These are phyloP conservation scores for Hemaris fuciformis DNA, from an alignment of 2,888 invertebrate genomes.

Conservation along the genomic window DNA sequence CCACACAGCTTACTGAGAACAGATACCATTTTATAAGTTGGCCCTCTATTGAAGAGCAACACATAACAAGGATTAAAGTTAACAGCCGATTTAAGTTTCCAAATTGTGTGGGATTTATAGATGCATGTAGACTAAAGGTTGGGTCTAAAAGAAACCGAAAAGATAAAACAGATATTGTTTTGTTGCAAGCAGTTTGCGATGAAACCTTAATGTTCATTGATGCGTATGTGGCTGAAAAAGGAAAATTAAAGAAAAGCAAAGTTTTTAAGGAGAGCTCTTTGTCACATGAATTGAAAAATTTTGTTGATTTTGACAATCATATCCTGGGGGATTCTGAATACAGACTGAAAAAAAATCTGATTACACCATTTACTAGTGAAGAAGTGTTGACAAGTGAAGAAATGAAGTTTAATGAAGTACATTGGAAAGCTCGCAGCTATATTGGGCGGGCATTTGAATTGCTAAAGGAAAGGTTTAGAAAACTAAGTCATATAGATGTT, in stretches of 20 bases:
- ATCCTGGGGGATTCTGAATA: conserved; percentile 68
- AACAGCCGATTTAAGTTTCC: conserved; percentile 67
- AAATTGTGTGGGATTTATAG: conserved; percentile 73
- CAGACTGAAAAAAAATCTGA: conserved; percentile 61
- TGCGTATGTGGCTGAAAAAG: conserved; percentile 60
- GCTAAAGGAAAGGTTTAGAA: conserved; percentile 62
- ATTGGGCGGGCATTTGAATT: conserved; percentile 69
- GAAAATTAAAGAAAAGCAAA: conserved; percentile 57
- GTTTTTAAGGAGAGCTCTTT: conserved; percentile 64
- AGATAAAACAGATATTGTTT: conserved; percentile 49
- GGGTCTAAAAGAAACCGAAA: conserved; percentile 54
- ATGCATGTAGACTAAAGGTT: conserved; percentile 63
- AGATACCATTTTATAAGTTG: conserved; percentile 62
- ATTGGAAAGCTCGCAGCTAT: conserved; percentile 64
- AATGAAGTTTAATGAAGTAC: conserved; percentile 72
- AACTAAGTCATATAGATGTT: conserved; percentile 61
- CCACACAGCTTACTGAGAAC: conserved; percentile 52
- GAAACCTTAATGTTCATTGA: conserved; percentile 67
- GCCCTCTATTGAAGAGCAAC: conserved; percentile 70
- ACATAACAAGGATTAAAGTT: conserved; percentile 67
- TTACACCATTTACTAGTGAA: conserved; percentile 68
- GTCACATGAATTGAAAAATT: conserved; percentile 57
- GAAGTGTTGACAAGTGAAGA: conserved; percentile 69
- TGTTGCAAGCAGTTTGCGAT: conserved; percentile 73
- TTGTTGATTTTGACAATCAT: conserved; percentile 69